phyloP scores from a whole-genome alignment of 1,140 invertebrate genomes.

The Caenorhabditis briggsae region DNA sequence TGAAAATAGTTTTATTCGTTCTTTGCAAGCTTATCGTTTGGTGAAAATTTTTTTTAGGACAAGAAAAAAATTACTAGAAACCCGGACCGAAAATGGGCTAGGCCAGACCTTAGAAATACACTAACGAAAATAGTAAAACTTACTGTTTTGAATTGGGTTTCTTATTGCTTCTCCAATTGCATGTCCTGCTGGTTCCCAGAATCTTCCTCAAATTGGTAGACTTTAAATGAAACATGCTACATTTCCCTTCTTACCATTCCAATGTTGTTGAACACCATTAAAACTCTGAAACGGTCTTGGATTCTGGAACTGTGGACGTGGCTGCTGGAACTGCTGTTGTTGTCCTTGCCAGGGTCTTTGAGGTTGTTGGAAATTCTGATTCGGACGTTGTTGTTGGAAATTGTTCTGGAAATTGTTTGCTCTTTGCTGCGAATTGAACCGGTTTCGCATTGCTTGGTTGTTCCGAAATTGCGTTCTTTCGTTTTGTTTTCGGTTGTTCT shows the following conservation, averaged over 20 bases:
- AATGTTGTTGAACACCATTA: constrained; percentile 24
- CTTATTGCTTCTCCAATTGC: background rate
- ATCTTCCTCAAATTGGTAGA: constrained; percentile 11
- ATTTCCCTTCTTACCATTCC: constrained; percentile 1
- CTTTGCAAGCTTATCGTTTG: too few relatives aligned
- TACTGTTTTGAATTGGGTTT: background rate
- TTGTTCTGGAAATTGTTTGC: constrained; percentile 30
- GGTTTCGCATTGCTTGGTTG: constrained; percentile 27
- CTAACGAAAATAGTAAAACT: background rate
- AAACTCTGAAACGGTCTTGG: constrained; percentile 29
- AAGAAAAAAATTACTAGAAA: too few relatives aligned
- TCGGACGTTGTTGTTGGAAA: background rate
- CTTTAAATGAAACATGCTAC: background rate
- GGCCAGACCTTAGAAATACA: too few relatives aligned
- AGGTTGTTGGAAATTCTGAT: constrained; percentile 24
- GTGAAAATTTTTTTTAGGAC: too few relatives aligned
- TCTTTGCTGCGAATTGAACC: constrained; percentile 32
- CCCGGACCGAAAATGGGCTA: too few relatives aligned
- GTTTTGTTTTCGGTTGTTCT: constrained; percentile 49
- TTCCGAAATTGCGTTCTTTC: constrained; percentile 39
- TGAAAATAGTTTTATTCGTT: too few relatives aligned
- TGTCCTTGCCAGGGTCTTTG: constrained; percentile 25
- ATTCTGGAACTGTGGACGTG: constrained; percentile 2
- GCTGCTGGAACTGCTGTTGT: constrained; percentile 14
- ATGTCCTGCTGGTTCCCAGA: constrained; percentile 16